Conservation (phyloP, 23 tunicate species). For the Trididemnum clinides region DNA sequence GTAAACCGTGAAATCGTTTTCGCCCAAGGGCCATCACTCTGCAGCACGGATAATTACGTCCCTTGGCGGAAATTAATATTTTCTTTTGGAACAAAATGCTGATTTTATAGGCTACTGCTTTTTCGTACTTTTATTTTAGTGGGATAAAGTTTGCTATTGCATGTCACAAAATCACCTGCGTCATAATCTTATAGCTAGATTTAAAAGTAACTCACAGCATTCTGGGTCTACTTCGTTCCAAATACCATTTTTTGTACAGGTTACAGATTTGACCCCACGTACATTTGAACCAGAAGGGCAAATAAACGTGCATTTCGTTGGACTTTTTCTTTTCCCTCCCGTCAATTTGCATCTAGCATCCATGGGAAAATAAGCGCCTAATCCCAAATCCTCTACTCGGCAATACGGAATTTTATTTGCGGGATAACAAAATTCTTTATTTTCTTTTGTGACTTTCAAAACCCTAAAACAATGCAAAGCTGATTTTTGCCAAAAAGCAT, state of each 20-base stretch:
- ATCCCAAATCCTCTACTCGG: slow-evolving; percentile 36
- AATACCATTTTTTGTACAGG: slow-evolving; percentile 18
- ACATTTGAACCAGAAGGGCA: slow-evolving; percentile 56
- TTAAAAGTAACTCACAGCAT: slow-evolving; percentile 43
- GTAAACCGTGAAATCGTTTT: too few species aligned
- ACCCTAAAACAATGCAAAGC: too few species aligned
- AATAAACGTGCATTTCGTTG: slow-evolving; percentile 37
- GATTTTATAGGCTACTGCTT: not conserved
- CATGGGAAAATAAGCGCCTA: slow-evolving; percentile 22
- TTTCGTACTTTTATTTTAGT: too few species aligned
- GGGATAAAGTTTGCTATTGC: too few species aligned
- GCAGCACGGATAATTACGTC: too few species aligned
- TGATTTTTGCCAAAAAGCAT: too few species aligned
- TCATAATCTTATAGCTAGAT: not conserved
- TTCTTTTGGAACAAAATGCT: not conserved
- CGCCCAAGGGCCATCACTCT: too few species aligned
- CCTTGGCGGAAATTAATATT: too few species aligned
- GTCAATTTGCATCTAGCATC: slow-evolving; percentile 23
- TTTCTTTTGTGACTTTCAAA: too few species aligned
- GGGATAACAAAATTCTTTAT: too few species aligned
- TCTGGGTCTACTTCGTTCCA: slow-evolving; percentile 39
- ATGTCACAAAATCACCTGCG: not conserved
- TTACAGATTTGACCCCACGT: slow-evolving; percentile 38
- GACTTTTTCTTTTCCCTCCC: slow-evolving; percentile 32
- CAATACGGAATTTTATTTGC: slow-evolving; percentile 48